Evolutionary conservation across 1,140 invertebrate genomes (phyloP).

Genomic region (Trachymyrmex septentrionalis): DNA sequence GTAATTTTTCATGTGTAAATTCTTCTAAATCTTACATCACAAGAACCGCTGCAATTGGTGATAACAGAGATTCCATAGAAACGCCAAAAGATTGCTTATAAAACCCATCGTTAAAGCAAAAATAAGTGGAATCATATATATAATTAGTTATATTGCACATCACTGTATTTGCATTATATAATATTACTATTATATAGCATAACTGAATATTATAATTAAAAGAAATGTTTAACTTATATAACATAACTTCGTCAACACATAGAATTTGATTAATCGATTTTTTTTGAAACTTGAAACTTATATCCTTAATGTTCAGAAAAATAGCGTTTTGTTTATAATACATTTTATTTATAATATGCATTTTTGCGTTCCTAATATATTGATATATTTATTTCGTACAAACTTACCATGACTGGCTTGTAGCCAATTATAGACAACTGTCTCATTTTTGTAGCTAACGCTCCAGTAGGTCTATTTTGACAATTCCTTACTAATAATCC

Average conservation of each 20-base stretch:
- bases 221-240: background rate
- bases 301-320: background rate
- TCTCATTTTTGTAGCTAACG: conserved; percentile 85
- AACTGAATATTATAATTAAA: background rate
- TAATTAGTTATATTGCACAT: background rate
- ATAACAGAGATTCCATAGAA: too few relatives aligned
- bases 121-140: too few relatives aligned
- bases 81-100: too few relatives aligned
- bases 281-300: background rate
- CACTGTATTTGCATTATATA: background rate
- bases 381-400: background rate
- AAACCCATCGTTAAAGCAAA: too few relatives aligned
- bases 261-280: background rate
- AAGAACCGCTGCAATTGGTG: too few relatives aligned
- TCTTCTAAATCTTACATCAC: too few relatives aligned
- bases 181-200: too few relatives aligned
- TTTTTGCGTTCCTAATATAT: background rate
- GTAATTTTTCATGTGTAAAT: too few relatives aligned
- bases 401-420: conserved; percentile 87
- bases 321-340: background rate
- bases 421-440: conserved; percentile 88
- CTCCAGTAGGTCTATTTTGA: conserved; percentile 79
- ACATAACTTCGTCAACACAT: background rate
- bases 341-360: too few relatives aligned
- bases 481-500: conserved; percentile 84